phyloP scores from a whole-genome alignment of 2,113 vertebrate genomes.

The Eonycteris spelaea region DNA sequence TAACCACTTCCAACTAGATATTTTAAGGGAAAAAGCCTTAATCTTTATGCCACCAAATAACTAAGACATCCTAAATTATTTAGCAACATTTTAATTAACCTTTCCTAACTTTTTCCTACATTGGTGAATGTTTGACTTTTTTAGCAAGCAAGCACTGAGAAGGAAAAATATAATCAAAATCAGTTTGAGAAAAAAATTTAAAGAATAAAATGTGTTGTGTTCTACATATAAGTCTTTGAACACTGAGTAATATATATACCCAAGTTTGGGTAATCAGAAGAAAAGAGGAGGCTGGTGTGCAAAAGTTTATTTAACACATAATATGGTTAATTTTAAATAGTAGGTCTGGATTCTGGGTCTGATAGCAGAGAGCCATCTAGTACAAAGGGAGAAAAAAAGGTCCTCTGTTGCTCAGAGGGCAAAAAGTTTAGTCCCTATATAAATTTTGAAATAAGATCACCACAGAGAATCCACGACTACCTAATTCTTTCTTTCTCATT shows the following conservation, averaged over 20 bases:
- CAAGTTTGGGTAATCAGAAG: neutral
- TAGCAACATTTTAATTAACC: constrained; percentile 57
- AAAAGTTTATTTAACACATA: neutral
- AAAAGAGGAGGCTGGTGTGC: neutral
- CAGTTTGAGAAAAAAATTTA: constrained; percentile 40
- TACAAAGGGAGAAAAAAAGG: neutral
- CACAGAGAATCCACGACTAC: neutral
- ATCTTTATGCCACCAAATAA: constrained; percentile 43
- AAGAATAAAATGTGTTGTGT: constrained; percentile 39
- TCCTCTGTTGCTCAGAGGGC: neutral
- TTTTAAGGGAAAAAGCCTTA: constrained; percentile 1
- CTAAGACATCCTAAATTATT: constrained; percentile 58
- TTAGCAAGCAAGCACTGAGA: constrained; percentile 33
- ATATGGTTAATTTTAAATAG: neutral
- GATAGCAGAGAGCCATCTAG: neutral
- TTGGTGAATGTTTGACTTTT: constrained; percentile 33
- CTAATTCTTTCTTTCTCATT: neutral
- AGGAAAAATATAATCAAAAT: constrained; percentile 30
- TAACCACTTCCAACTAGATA: constrained; percentile 11
- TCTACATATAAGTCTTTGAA: neutral
- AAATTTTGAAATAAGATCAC: constrained; percentile 21
- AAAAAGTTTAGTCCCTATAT: neutral
- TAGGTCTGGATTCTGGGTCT: neutral
- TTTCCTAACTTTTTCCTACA: constrained; percentile 47
- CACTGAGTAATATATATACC: neutral